Evolutionary conservation across 2,888 invertebrate genomes (phyloP), one percentile per base, ranked within the genome.

Genomic region (Itoplectis maculator): DNA sequence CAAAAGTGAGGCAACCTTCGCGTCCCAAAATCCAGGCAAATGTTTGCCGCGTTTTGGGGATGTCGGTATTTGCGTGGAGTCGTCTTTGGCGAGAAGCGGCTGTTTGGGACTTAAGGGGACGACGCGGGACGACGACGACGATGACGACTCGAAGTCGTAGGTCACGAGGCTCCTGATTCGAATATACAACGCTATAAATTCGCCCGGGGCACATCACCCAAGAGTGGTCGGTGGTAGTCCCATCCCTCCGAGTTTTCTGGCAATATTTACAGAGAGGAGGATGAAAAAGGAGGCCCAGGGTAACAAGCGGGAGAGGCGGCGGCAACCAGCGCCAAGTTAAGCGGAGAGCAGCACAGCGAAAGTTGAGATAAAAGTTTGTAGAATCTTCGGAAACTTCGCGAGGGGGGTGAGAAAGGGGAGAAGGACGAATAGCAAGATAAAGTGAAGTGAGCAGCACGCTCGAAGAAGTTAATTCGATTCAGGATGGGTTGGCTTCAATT

Each of bases 11-110:
- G 63, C 37, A 56, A 66, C 72, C 42, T 40, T 20, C 42, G 15
- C 11, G 6, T 51, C 23, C 66, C 61, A 79, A 86, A 86, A 85
- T 82, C 85, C 73, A 78, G 70, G 87, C 79, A 88, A 90, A 89
- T 88, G 87, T 89, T 90, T 89, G 88, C 37, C 84, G 83, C 85
- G 86, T 87, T 86, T 87, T 84, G 86, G 86, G 85, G 81, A 87
- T 86, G 84, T 84, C 82, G 77, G 69, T 88, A 84, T 89, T 89
- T 89, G 85, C 87, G 29, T 47, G 78, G 78, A 37, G 73, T 79
- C 83, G 83, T 82, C 83, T 87, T 86, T 75, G 82, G 83, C 78
- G 84, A 63, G 79, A 84, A 80, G 59, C 81, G 81, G 79, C 85
- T 82, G 84, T 88, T 88, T 86, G 85, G 80, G 86, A 88, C 87